Conservation (phyloP, 92 coral and sea anemone species). For the Meandrina meandrites region DNA sequence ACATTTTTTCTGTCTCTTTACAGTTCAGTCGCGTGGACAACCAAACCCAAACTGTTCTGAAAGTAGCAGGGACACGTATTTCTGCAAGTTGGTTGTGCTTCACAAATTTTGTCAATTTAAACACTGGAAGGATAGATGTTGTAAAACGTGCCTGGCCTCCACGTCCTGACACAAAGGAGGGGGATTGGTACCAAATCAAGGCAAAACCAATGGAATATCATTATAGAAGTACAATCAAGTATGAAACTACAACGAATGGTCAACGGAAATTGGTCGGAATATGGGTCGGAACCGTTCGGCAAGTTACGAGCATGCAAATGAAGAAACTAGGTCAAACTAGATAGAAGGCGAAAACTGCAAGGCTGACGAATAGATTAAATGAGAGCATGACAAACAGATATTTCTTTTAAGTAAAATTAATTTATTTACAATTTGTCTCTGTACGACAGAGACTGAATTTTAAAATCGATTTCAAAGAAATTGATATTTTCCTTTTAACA, state of each 20-base stretch:
- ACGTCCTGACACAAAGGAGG: neutral
- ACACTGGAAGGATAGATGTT: conserved; percentile 93
- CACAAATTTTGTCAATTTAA: conserved; percentile 90
- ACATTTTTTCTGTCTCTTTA: neutral
- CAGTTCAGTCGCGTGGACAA: neutral
- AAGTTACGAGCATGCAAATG: neutral
- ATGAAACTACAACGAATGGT: neutral
- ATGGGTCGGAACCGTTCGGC: neutral
- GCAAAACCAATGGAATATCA: neutral
- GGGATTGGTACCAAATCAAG: neutral
- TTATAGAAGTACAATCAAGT: neutral
- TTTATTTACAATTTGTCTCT: neutral
- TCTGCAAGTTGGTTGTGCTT: conserved; percentile 88
- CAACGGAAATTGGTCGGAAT: conserved; percentile 22
- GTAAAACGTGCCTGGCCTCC: conserved; percentile 69
- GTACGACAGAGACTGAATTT: neutral
- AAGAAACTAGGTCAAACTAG: conserved; percentile 8
- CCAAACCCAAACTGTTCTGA: conserved; percentile 60
- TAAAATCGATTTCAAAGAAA: neutral
- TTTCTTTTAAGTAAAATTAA: neutral
- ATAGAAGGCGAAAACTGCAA: neutral
- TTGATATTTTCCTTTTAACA: neutral
- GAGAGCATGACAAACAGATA: neutral
- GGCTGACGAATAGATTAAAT: neutral
- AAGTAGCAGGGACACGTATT: conserved; percentile 76